Evolutionary conservation across 2,888 invertebrate genomes (phyloP), one percentile per base, ranked within the genome.

Genomic region (Ferdinandea cuprea): DNA sequence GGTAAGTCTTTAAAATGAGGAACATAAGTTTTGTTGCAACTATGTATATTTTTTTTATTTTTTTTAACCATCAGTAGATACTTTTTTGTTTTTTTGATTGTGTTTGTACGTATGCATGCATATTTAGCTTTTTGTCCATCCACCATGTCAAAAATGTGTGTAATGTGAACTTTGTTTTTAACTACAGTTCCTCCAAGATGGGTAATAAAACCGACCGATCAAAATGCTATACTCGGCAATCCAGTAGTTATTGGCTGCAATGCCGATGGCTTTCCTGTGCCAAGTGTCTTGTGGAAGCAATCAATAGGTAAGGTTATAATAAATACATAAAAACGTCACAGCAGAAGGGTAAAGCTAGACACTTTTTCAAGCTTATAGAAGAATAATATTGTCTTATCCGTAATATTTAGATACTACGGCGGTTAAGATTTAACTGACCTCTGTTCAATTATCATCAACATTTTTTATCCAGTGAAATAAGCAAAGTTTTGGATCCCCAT

Each of bases 251-350:
- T 96, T 85, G 93, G 94, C 85, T 96, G 96, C 88, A 93, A 93
- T 88, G 95, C 95, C 8, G 94, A 94, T 61, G 96, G 96, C 37
- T 95, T 95, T 87, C 96, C 96, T 0, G 89, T 92, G 21, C 96
- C 96, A 7, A 89, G 89, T 15, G 89, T 92, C 66, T 91, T 92
- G 85, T 92, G 92, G 92, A 92, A 92, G 86, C 92, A 92, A 87
- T 91, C 92, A 58, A 92, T 92, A 87, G 92, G 92, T 92, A 89
- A 17, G 44, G 2, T 11, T 15, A 15, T 9, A 3, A 5, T 13
- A 15, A 8, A 1, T 3, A 4, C 5, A 37, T 5, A 37, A 0
- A 5, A 5, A 37, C 6, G 40, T 2, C 40, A 40, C 40, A 13
- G 15, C 40, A 15, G n/a, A 40, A 13, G 6, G 40, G 15, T 40